Evolutionary conservation across 1,140 invertebrate genomes (phyloP), one percentile per base, ranked within the genome.

Genomic region (Rhopalosiphum padi): DNA sequence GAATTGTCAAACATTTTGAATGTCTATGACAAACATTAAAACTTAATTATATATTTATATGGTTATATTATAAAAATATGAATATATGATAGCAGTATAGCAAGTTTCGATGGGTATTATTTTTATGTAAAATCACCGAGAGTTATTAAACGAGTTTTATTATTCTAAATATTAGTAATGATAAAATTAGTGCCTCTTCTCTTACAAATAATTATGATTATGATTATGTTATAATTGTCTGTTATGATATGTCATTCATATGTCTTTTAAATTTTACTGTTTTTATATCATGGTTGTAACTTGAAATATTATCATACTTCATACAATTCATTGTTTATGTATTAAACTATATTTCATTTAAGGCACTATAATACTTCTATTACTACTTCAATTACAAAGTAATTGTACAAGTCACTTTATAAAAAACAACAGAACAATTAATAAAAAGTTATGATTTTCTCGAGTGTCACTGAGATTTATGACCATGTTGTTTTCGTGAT

Each of bases 351-450:
- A 77, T 15, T 68, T n/a, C 60, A 68, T 68, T 77, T 77, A 18
- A 77, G 60, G n/a, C 60, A 77, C 60, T 30, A 68, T 68, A n/a
- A 77, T 77, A n/a, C n/a, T n/a, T n/a, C n/a, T n/a, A n/a, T n/a
- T n/a, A n/a, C 30, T 18, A n/a, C 60, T 77, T 77, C n/a, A 77
- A n/a, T 77, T 77, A 77, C 60, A n/a, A 77, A 35, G 15, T 77
- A 77, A 77, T 77, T 77, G 60, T 77, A 77, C 60, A 77, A 77
- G 60, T 77, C 60, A 77, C 11, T n/a, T 77, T n/a, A 77, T n/a
- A n/a, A 77, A 77, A 30, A 77, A 77, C n/a, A 77, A 77, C 15
- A n/a, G 1, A 77, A 77, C 60, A n/a, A 77, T 77, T 77, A 77
- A n/a, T n/a, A n/a, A 77, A 77, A 77, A 35, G 60, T 77, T 1